phyloP scores from a whole-genome alignment of 2,113 vertebrate genomes.

The Gadus chalcogrammus region DNA sequence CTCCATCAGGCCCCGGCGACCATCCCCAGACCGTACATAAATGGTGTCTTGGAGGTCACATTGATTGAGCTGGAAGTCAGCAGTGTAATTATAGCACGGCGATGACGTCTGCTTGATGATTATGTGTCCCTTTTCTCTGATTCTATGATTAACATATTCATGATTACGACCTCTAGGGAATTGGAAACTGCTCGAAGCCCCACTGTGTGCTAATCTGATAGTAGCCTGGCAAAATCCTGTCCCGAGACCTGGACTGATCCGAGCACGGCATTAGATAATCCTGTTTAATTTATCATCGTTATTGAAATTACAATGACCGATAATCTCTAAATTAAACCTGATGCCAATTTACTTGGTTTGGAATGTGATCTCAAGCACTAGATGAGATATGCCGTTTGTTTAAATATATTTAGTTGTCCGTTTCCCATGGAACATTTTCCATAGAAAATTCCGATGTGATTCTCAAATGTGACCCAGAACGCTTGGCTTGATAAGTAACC shows the following conservation, averaged over 20 bases:
- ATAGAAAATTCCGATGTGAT: background rate
- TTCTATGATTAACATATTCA: no score
- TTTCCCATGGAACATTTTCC: no score
- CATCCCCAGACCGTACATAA: background rate
- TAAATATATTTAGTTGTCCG: background rate
- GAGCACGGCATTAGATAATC: no score
- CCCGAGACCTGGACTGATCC: no score
- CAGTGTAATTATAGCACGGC: background rate
- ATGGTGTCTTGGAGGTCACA: background rate
- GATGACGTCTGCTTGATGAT: background rate
- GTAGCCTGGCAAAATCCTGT: no score
- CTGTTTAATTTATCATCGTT: no score
- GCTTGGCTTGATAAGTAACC: constrained; percentile 9
- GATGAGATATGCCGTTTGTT: background rate
- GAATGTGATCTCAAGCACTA: background rate
- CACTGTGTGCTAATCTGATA: background rate
- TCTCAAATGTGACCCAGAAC: background rate
- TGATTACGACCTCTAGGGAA: no score
- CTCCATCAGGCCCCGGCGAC: background rate
- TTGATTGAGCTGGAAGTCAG: constrained; percentile 4
- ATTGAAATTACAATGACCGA: no score
- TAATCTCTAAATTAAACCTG: background rate
- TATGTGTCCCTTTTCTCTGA: background rate
- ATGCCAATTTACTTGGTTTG: no score
- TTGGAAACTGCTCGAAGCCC: no score